Evolutionary conservation across 2,113 vertebrate species (phyloP).

Genomic region (Oceanites oceanicus): DNA sequence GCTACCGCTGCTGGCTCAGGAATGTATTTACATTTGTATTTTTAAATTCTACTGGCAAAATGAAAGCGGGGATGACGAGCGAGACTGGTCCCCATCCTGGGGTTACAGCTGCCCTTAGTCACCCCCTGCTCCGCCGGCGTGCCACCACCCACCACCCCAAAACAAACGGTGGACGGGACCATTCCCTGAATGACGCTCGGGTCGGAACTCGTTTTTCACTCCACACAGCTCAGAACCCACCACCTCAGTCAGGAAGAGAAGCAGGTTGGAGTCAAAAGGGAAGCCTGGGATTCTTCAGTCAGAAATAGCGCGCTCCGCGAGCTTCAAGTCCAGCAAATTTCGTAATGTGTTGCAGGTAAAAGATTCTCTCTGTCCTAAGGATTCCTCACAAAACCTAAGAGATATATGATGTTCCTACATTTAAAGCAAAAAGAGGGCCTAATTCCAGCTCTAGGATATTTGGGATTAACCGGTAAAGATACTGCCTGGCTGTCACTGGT

Average conservation of each 20-base stretch:
- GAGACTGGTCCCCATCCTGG: background rate
- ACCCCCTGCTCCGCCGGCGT: background rate
- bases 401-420: background rate
- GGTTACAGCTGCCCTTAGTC: background rate
- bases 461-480: background rate
- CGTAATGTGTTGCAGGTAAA: background rate
- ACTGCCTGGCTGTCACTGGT: background rate
- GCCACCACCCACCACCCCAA: too few species aligned
- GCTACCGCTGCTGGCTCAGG: background rate
- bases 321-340: background rate
- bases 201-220: background rate
- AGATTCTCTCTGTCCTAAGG: background rate
- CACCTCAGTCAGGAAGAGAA: background rate
- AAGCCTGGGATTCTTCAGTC: background rate
- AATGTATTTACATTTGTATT: background rate
- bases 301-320: accelerated
- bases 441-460: background rate
- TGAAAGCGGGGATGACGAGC: background rate
- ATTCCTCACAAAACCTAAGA: background rate
- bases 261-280: background rate
- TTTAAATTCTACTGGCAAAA: background rate
- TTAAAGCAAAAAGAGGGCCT: background rate
- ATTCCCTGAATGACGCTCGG: background rate
- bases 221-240: background rate
- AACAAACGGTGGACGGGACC: accelerated